Evolutionary conservation across 2,113 vertebrate species (phyloP), one percentile per base, ranked within the genome.

Genomic region (Hymenochirus boettgeri): DNA sequence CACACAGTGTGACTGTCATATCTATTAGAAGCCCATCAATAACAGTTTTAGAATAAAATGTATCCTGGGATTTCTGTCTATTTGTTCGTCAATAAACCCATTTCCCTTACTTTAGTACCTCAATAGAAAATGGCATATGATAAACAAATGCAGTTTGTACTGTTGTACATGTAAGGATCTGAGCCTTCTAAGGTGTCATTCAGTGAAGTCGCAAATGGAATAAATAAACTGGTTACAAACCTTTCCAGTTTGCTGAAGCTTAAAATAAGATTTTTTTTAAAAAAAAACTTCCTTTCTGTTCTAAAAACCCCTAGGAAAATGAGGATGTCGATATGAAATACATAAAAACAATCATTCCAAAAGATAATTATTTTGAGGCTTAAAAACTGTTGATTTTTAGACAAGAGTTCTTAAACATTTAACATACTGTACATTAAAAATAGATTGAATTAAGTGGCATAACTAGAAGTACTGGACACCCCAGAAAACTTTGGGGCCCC

Each of bases 121-220:
- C 48, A 42, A 51, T 37, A 50, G 22, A 65, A 57, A 46, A 46
- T 25, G 53, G 62, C 35, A 22, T 48, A 26, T 48, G 62, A 65
- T 65, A 57, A 64, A 65, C 54, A 65, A 65, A 65, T 65, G 39
- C 62, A 57, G 39, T 57, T 54, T 65, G 19, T 27, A 35, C 42
- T 37, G 26, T 23, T 50, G 48, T 55, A n/a, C 12, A 46, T 57
- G 47, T 48, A 9, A 65, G 57, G 42, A 57, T 27, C 54, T 35
- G 19, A 29, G 47, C 25, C 35, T 57, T n/a, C 33, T 19, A 57
- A 57, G 19, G 35, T 65, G 62, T 23, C 42, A 57, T 47, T 65
- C 62, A 65, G 31, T 54, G 26, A n/a, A 57, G 27, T 65, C 47
- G 45, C 27, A 65, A 56, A 56, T 23, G 47, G 53, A 59, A n/a